Evolutionary conservation across 2,113 vertebrate genomes (phyloP).

Genomic region (Lophura nycthemera): DNA sequence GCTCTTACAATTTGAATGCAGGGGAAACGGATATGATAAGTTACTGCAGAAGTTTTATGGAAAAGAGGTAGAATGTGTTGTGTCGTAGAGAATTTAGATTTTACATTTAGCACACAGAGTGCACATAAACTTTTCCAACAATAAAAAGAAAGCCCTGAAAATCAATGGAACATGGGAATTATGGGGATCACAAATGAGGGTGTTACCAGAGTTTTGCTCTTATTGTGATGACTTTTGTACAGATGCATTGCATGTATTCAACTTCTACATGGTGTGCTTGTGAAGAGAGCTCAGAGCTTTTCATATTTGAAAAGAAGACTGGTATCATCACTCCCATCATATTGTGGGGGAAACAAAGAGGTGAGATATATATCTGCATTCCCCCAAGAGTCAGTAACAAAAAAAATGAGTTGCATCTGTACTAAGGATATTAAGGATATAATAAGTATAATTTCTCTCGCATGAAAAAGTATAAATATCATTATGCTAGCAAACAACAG

Average conservation of each 20-base stretch:
- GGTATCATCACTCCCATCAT: not conserved
- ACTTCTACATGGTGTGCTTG: not conserved
- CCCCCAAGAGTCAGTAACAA: not conserved
- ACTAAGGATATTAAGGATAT: too few species aligned
- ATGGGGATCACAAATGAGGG: not conserved
- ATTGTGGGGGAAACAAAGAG: not conserved
- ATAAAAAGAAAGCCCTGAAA: not conserved
- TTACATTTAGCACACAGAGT: rapidly evolving
- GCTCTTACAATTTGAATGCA: not conserved
- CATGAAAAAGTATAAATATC: not conserved
- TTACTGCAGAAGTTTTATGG: not conserved
- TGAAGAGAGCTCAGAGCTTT: not conserved
- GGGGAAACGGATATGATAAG: not conserved
- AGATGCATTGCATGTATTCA: not conserved
- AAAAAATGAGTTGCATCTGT: not conserved
- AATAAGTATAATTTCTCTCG: not conserved
- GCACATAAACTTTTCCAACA: not conserved
- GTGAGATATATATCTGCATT: not conserved
- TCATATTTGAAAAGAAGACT: not conserved
- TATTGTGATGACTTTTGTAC: not conserved
- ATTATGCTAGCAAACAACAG: not conserved
- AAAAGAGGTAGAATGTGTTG: rapidly evolving
- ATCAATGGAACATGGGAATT: not conserved
- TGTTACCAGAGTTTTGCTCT: not conserved
- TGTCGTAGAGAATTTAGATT: not conserved